phyloP scores from a whole-genome alignment of 2,113 vertebrate species.

The Rostratula benghalensis region DNA sequence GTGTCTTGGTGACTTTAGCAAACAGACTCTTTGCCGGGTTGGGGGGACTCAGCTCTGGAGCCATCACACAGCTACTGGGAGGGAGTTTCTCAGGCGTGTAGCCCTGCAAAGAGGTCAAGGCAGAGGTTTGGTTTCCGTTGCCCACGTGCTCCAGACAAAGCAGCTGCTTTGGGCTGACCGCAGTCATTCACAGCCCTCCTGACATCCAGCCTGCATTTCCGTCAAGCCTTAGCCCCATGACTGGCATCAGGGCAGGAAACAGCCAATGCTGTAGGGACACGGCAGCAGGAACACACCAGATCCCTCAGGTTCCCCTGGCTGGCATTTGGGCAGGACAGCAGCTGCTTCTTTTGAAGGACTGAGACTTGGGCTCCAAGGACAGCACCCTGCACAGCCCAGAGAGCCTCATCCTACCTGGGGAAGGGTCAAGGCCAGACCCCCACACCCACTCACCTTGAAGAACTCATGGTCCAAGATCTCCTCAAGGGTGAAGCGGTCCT shows the following conservation, averaged over 20 bases:
- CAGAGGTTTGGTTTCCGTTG: neutral
- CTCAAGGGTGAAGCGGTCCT: slow-evolving; percentile 88
- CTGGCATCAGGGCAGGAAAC: neutral
- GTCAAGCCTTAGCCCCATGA: neutral
- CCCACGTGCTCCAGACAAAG: neutral
- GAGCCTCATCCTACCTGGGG: neutral
- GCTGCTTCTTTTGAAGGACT: neutral
- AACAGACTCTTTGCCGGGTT: slow-evolving; percentile 93
- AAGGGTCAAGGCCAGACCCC: neutral
- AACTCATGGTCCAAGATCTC: slow-evolving; percentile 96
- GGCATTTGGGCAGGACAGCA: neutral
- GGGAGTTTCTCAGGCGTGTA: slow-evolving; percentile 94
- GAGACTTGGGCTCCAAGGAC: neutral
- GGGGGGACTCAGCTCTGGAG: slow-evolving; percentile 90
- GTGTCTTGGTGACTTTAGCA: slow-evolving; percentile 93
- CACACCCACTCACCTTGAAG: slow-evolving; percentile 86
- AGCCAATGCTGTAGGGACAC: neutral
- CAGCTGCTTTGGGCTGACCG: neutral
- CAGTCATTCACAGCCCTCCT: slow-evolving; percentile 30
- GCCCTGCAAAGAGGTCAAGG: slow-evolving; percentile 75
- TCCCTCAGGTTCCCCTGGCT: neutral
- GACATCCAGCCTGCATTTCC: slow-evolving; percentile 37
- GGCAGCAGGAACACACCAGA: neutral
- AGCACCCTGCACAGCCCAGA: neutral
- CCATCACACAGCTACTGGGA: slow-evolving; percentile 89